Base-by-base conservation (phyloP, 2,113 vertebrate species). In the Dasyurus viverrinus region DNA sequence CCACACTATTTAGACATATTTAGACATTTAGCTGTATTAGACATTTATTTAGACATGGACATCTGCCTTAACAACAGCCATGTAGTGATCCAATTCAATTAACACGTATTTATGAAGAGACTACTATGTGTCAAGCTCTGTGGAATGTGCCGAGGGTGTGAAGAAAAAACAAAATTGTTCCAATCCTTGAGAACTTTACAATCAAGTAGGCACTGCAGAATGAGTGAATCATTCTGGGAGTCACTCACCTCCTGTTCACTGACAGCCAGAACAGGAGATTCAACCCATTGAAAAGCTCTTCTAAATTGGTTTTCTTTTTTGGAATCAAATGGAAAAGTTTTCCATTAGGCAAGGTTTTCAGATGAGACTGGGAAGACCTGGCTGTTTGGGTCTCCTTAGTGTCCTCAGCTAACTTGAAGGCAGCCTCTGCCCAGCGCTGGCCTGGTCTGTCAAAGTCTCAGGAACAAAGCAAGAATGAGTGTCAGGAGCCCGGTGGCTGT, bases 1-100 rank as follows among this genome's bases (percentile, higher is more conserved):
- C 68, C 36, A 76, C 68, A n/a, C 68, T 84, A 84, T 84, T 84
- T 84, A 84, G n/a, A 84, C 68, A 84, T 84, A 84, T 84, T 84
- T 84, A 84, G 68, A 84, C 60, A 76, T 76, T 76, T 76, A 36
- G 60, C 42, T 42, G 42, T 84, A 42, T 84, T 84, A 84, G 68
- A 84, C 68, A 42, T 84, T 42, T 84, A 84, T 42, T 84, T 84
- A 42, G 68, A 84, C 68, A 84, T 84, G n/a, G n/a, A 19, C 68
- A 84, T 84, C 68, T 84, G 68, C 16, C n/a, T 42, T 42, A 22
- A 84, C 7, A 42, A 84, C 36, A 84, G 68, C n/a, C 68, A 42
- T 84, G n/a, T 84, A 84, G 68, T 84, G 22, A 84, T 84, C n/a
- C 68, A 42, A 84, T 42, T 84, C n/a, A 84, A 8, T 84, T 42